Conservation (phyloP, 2,797 vertebrate species). For the Rousettus madagascariensis region DNA sequence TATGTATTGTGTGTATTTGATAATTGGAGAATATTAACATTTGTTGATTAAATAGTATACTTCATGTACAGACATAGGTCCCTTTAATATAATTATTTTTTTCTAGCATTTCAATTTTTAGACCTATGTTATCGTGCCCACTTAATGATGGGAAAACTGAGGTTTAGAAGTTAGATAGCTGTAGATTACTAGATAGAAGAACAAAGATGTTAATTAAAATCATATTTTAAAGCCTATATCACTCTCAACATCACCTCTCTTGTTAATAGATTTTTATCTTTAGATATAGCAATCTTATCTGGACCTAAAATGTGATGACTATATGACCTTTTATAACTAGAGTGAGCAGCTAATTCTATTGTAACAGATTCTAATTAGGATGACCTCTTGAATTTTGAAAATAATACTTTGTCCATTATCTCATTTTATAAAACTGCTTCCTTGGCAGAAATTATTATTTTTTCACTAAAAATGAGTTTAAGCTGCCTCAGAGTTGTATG, state of each 20-base stretch:
- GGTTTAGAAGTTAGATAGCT: background rate
- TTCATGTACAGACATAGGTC: background rate
- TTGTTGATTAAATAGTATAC: background rate
- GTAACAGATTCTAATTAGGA: background rate
- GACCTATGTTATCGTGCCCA: background rate
- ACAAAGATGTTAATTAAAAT: background rate
- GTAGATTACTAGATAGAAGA: background rate
- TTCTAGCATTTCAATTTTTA: background rate
- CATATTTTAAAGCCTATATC: background rate
- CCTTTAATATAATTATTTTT: background rate
- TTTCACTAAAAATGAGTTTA: background rate
- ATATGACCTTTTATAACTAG: background rate
- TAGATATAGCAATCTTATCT: background rate
- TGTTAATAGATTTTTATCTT: background rate
- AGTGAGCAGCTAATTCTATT: background rate
- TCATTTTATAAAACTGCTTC: background rate
- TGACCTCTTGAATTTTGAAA: constrained; percentile 24
- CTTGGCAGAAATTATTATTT: background rate
- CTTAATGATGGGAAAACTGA: background rate
- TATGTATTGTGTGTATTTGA: background rate
- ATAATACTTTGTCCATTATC: background rate
- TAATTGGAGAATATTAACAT: background rate
- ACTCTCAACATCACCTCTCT: background rate
- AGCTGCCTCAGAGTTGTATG: background rate
- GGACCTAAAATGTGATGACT: background rate